Evolutionary conservation across 2,113 vertebrate species (phyloP).

Genomic region (Anguilla japonica): DNA sequence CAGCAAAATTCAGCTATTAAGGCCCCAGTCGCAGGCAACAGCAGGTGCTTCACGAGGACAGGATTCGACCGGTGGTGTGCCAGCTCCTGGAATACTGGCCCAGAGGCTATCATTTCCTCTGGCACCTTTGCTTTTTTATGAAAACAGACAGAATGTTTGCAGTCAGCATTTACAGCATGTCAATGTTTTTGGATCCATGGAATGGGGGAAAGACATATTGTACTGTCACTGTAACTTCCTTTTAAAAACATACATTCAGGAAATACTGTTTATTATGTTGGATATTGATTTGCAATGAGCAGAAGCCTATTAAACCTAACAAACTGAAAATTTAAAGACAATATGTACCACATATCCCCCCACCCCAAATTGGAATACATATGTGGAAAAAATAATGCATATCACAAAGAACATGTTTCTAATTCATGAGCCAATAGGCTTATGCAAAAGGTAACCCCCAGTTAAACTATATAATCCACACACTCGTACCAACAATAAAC

Average conservation of each 20-base stretch:
- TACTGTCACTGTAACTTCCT: background rate
- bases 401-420: no score
- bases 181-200: background rate
- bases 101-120: background rate
- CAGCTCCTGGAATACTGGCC: background rate
- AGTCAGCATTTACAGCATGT: background rate
- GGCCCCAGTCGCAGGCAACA: background rate
- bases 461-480: no score
- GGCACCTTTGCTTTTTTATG: background rate
- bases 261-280: background rate
- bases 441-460: no score
- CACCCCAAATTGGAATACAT: no score
- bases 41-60: background rate
- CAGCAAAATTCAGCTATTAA: background rate
- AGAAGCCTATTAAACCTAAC: background rate
- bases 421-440: no score
- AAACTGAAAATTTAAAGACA: no score
- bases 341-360: no score
- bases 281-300: background rate
- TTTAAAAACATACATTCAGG: background rate
- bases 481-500: no score
- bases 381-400: no score
- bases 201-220: background rate
- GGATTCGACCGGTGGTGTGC: background rate
- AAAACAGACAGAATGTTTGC: background rate